These are phyloP conservation scores for Entomobrya multifasciata DNA, from an alignment of 2,888 invertebrate species.

Conservation along the genomic window DNA sequence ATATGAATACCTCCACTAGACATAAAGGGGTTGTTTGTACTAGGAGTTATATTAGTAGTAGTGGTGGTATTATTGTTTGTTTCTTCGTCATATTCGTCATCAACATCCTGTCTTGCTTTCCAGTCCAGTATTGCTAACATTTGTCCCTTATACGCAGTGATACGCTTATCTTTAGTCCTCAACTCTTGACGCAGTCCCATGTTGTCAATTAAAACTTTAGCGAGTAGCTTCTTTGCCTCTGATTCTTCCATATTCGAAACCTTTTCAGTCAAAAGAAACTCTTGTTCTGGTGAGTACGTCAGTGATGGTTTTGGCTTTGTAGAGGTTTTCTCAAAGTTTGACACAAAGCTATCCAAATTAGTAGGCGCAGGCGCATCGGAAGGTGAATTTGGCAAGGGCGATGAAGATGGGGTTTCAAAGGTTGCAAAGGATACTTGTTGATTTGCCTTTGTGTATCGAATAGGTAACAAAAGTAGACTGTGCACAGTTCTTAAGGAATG, in stretches of 20 bases:
- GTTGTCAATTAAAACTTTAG: conserved; percentile 47
- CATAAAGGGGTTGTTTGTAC: neutral
- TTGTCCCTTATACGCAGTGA: conserved; percentile 57
- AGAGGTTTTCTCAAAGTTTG: conserved; percentile 13
- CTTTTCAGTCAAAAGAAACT: conserved; percentile 7
- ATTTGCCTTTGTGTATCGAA: neutral
- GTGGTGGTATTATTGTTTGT: neutral
- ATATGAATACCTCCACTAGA: neutral
- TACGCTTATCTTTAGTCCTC: conserved; percentile 31
- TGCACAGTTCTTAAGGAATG: conserved; percentile 24
- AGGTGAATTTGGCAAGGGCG: neutral
- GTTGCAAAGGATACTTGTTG: neutral
- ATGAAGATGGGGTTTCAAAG: neutral
- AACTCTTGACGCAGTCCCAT: conserved; percentile 58
- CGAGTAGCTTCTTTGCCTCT: conserved; percentile 43
- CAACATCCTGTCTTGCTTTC: conserved; percentile 20
- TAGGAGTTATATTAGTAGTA: neutral
- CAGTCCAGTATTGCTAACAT: conserved; percentile 63
- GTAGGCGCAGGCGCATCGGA: neutral
- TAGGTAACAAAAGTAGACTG: conserved; percentile 18
- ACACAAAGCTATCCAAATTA: conserved; percentile 12
- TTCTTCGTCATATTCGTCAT: neutral
- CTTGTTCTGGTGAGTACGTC: neutral
- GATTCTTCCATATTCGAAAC: conserved; percentile 19
- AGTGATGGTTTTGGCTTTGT: neutral